Evolutionary conservation across 1,140 invertebrate genomes (phyloP).

Genomic region (Ctenoplectra terminalis): DNA sequence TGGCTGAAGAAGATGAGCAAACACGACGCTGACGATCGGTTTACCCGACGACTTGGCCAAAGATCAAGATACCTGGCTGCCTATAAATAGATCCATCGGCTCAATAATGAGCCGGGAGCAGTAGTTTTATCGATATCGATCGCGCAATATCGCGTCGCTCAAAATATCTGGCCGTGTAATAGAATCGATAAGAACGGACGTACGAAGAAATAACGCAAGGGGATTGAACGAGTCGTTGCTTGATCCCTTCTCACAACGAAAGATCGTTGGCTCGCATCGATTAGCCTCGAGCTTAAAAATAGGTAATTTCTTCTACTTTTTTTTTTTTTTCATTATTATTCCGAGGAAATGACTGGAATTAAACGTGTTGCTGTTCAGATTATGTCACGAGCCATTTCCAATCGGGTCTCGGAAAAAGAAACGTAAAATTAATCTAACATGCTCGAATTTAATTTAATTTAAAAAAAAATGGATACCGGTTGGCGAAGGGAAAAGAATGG

Average conservation of each 20-base stretch:
- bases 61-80: constrained; percentile 44
- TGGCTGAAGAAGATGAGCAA: constrained; percentile 30
- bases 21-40: constrained; percentile 34
- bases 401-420: background rate
- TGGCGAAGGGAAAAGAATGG: too few species aligned
- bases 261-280: background rate
- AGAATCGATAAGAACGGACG: constrained; percentile 24
- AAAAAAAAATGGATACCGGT: background rate
- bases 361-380: background rate
- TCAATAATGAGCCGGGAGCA: constrained; percentile 35
- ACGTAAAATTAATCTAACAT: too few species aligned
- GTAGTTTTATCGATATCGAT: constrained; percentile 46
- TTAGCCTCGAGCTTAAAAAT: constrained; percentile 2
- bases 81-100: constrained; percentile 49
- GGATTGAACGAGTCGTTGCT: background rate
- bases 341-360: background rate
- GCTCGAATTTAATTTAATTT: background rate
- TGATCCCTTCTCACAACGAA: background rate
- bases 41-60: constrained; percentile 38
- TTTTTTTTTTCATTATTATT: background rate
- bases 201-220: background rate
- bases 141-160: constrained; percentile 32
- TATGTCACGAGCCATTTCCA: background rate
- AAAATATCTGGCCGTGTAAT: constrained; percentile 36
- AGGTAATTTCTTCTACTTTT: background rate